Evolutionary conservation across 2,113 vertebrate species (phyloP), one percentile per base, ranked within the genome.

Genomic region (Lutjanus erythropterus): DNA sequence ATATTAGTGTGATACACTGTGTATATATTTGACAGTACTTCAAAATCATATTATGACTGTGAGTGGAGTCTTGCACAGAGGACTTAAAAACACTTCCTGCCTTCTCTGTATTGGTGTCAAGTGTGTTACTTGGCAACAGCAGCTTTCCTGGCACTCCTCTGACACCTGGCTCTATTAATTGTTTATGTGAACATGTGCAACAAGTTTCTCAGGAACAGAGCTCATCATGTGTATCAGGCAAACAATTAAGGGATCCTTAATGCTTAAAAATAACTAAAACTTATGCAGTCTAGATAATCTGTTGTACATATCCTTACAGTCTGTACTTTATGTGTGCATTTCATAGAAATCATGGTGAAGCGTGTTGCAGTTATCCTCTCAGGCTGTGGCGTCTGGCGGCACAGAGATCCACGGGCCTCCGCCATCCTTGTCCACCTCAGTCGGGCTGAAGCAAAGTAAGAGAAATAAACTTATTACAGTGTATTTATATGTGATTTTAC

Each of bases 361-460:
- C 72, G 89, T 52, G 96, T 97, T 75, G 97, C 97, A 6, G 92
- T 97, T 2, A 88, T 97, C 78, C 94, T 97, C 46, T 91, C 96
- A 0, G 97, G 97, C 61, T 97, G 97, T 1, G 97, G 97, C 1
- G 96, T 95, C 21, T 97, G 96, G 97, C 0, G 96, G 97, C 53
- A 96, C 95, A 1, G 96, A 97, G 89, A 60, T 97, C 88, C 96
- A 97, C 0, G 96, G 90, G 92, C 96, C 2, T 97, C 96, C 0
- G 96, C 97, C 0, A 72, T 96, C 16, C 89, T 97, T 71, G 96
- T 97, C 53, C 96, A 97, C 18, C 94, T 97, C 86, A 97, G 97
- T 85, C 93, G 96, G 11, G 95, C 93, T 52, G 96, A 96, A 58
- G 96, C 95, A 29, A 94, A 95, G 97, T 97, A 93, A 92, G 42